Conservation (phyloP, 1,140 invertebrate species). For the Hermetia illucens region DNA sequence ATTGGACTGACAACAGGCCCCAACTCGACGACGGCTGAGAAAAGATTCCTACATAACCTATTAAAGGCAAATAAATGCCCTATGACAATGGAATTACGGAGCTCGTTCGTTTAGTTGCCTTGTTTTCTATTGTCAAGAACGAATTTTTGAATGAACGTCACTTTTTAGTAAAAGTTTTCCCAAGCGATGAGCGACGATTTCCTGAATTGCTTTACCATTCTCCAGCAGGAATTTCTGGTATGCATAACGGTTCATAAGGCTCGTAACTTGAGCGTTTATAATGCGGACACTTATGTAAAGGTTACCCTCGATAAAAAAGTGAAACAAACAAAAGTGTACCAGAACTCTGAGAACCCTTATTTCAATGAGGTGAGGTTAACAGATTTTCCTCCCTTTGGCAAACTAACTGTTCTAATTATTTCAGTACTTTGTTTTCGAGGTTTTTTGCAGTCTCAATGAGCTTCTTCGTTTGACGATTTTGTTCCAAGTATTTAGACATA, state of each 20-base stretch:
- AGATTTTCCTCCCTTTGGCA: too few species aligned
- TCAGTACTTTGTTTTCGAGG: slow-evolving; percentile 59
- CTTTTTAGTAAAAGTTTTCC: neutral
- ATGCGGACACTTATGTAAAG: slow-evolving; percentile 39
- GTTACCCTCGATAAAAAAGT: slow-evolving; percentile 39
- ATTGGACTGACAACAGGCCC: too few species aligned
- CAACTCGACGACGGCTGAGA: too few species aligned
- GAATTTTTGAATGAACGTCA: too few species aligned
- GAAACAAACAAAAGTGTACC: slow-evolving; percentile 34
- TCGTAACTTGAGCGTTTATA: slow-evolving; percentile 16
- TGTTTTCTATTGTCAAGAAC: too few species aligned
- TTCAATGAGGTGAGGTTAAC: slow-evolving; percentile 40
- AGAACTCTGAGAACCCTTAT: slow-evolving; percentile 39
- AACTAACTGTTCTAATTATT: too few species aligned
- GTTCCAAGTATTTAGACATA: slow-evolving; percentile 34
- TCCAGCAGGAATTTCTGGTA: slow-evolving; percentile 23
- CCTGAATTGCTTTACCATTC: slow-evolving; percentile 7
- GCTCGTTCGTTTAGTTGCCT: too few species aligned
- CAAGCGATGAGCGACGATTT: neutral
- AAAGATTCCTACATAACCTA: too few species aligned
- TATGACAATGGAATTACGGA: too few species aligned
- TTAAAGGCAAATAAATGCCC: too few species aligned
- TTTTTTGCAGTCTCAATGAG: slow-evolving; percentile 35
- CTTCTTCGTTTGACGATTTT: slow-evolving; percentile 30
- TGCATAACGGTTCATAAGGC: slow-evolving; percentile 27